Evolutionary conservation across 2,797 vertebrate species (phyloP).

Genomic region (Borostomias antarcticus): DNA sequence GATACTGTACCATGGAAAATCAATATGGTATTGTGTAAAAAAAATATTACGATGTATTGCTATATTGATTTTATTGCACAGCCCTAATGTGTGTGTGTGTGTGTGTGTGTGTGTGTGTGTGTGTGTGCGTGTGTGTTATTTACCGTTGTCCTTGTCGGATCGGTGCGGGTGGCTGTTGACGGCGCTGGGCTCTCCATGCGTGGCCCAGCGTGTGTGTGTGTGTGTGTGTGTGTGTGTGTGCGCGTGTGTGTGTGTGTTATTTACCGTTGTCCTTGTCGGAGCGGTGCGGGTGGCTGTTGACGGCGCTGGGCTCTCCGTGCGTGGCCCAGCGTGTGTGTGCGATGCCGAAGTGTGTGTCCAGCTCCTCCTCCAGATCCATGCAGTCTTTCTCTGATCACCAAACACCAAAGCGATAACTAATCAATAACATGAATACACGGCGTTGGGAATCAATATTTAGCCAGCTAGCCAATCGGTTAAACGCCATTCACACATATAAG

Average conservation of each 20-base stretch:
- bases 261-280: constrained; percentile 92
- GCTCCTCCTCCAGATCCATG: constrained; percentile 84
- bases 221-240: not conserved
- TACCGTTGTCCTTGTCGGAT: constrained; percentile 92
- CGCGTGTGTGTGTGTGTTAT: constrained; percentile 2
- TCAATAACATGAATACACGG: not conserved
- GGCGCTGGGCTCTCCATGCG: constrained; percentile 88
- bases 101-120: too few species aligned
- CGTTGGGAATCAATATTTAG: too few species aligned
- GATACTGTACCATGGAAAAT: too few species aligned
- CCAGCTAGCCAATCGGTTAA: too few species aligned
- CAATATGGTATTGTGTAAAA: too few species aligned
- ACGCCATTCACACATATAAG: too few species aligned
- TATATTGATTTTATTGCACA: too few species aligned
- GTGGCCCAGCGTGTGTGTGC: constrained; percentile 98
- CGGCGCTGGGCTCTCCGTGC: constrained; percentile 86
- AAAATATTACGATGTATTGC: too few species aligned
- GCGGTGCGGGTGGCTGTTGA: constrained; percentile 95
- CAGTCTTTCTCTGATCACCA: constrained; percentile 83
- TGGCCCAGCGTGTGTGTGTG: constrained; percentile 84
- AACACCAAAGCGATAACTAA: constrained; percentile 19
- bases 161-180: constrained; percentile 96
- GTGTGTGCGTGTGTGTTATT: too few species aligned
- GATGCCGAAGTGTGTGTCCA: constrained; percentile 90
- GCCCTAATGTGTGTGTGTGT: too few species aligned